phyloP scores from a whole-genome alignment of 35 echinoderm and acorn worm genomes.

The Acanthaster planci region DNA sequence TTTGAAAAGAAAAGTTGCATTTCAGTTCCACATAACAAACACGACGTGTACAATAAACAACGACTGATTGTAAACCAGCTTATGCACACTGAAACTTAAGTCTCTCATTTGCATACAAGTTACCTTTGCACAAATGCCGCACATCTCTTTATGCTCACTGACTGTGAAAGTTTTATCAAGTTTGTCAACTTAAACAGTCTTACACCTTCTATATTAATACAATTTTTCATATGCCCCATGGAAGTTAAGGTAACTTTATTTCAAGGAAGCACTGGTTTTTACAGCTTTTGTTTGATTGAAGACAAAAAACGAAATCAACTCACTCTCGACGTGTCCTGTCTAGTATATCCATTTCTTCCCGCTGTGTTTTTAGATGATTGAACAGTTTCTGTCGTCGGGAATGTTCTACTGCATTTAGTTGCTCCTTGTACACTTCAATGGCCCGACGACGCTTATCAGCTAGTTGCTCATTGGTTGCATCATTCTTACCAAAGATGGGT shows the following conservation, averaged over 20 bases:
- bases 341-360: constrained; percentile 81
- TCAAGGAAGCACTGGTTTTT: too few relatives aligned
- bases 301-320: constrained; percentile 30
- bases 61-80: too few relatives aligned
- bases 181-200: not conserved
- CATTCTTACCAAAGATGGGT: constrained; percentile 91
- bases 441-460: constrained; percentile 78
- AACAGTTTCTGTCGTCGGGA: constrained; percentile 52
- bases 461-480: constrained; percentile 87
- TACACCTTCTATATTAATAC: not conserved
- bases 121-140: too few relatives aligned
- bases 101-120: too few relatives aligned
- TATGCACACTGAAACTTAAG: too few relatives aligned
- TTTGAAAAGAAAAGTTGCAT: too few relatives aligned
- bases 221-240: not conserved
- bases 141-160: too few relatives aligned
- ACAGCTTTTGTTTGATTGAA: not conserved
- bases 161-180: too few relatives aligned
- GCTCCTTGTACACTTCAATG: constrained; percentile 80
- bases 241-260: not conserved
- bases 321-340: constrained; percentile 83
- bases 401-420: constrained; percentile 69
- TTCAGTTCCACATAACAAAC: too few relatives aligned
- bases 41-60: too few relatives aligned
- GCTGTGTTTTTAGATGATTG: constrained; percentile 76